phyloP scores from a whole-genome alignment of 1,140 invertebrate genomes.

The Lanistes nyassanus region DNA sequence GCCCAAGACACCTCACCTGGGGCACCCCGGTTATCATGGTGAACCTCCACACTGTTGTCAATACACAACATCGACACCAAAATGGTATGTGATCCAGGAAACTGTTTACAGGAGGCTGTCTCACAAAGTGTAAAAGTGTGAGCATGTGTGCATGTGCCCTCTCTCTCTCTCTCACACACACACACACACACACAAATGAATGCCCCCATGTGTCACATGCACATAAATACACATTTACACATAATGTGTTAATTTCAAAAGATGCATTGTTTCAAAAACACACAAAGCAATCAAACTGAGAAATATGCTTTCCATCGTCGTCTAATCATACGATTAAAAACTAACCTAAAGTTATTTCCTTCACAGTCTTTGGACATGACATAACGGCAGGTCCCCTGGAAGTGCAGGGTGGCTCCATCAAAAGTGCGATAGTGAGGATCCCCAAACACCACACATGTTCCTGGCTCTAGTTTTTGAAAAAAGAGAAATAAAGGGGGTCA shows the following conservation, averaged over 20 bases:
- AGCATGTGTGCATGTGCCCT: too few relatives aligned
- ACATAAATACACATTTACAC: background rate
- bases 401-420: constrained; percentile 90
- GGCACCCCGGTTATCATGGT: constrained; percentile 80
- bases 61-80: constrained; percentile 3
- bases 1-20: constrained; percentile 87
- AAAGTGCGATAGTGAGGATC: constrained; percentile 94
- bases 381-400: constrained; percentile 89
- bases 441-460: constrained; percentile 90
- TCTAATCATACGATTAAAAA: too few relatives aligned
- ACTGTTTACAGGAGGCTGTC: too few relatives aligned
- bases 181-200: background rate
- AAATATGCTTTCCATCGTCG: too few relatives aligned
- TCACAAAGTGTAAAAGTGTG: too few relatives aligned
- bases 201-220: background rate
- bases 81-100: background rate
- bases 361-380: constrained; percentile 84
- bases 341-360: constrained; percentile 70
- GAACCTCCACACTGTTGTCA: constrained; percentile 84
- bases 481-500: too few relatives aligned
- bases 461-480: constrained; percentile 74
- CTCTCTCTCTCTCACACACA: too few relatives aligned
- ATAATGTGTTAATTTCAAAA: background rate
- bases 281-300: too few relatives aligned
- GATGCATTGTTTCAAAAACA: background rate